phyloP scores from a whole-genome alignment of 1,140 invertebrate genomes.

The Amyelois transitella region DNA sequence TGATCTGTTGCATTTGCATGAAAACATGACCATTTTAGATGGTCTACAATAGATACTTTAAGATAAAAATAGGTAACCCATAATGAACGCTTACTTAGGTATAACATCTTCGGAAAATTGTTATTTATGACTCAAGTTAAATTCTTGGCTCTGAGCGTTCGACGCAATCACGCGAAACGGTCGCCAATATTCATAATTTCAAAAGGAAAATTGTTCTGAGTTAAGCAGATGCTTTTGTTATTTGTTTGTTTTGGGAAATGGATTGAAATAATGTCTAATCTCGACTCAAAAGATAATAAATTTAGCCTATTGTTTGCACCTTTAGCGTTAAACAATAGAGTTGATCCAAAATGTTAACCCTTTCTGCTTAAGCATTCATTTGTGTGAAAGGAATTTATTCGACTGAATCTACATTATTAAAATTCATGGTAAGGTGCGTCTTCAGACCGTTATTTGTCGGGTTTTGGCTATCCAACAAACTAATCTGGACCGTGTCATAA shows the following conservation, averaged over 20 bases:
- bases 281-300: conserved; percentile 9
- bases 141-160: not conserved
- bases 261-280: conserved; percentile 10
- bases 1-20: too few species aligned
- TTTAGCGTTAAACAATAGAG: conserved; percentile 25
- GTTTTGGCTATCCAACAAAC: conserved; percentile 6
- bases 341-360: conserved; percentile 33
- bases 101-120: too few species aligned
- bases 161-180: not conserved
- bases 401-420: conserved; percentile 30
- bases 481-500: conserved; percentile 2
- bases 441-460: conserved; percentile 27
- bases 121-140: not conserved
- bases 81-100: too few species aligned
- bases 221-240: conserved; percentile 5
- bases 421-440: conserved; percentile 34
- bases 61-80: too few species aligned
- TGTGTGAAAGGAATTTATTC: conserved; percentile 32
- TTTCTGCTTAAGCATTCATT: conserved; percentile 33
- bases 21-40: too few species aligned
- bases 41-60: too few species aligned
- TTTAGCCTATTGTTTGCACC: conserved; percentile 10
- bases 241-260: conserved; percentile 5
- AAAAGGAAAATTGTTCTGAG: not conserved
- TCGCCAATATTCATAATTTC: conserved; percentile 1